Evolutionary conservation across 2,888 invertebrate species (phyloP), one percentile per base, ranked within the genome.

Genomic region (Sylvicola fuscatus): DNA sequence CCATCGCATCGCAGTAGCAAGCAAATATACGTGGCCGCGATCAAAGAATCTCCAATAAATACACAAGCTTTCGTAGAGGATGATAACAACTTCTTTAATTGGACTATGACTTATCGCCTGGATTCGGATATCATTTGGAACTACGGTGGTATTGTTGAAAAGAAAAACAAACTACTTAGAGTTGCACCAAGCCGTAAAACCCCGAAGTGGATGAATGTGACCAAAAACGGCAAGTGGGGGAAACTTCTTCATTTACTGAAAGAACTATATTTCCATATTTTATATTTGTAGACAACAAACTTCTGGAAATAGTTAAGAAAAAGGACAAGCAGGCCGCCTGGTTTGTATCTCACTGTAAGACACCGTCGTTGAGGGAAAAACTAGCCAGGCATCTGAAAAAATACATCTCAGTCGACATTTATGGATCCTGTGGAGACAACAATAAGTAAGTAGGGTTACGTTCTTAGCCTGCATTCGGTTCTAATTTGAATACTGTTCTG

Each of bases 401-500:
- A 33, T 47, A 66, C 43, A 58, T 74, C 16, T 44, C 58, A 2
- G 54, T 68, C 4, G 68, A 70, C 42, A 50, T 70, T 14, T 70
- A 52, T 43, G 70, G 69, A 0, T 47, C 56, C 17, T 70, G 70
- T 47, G 67, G 69, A 1, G 27, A 42, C 0, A 21, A 21, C 8
- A 8, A 21, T 6, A 21, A 21, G 21, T 21, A 21, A 4, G n/a
- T 6, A 29, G 5, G 29, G 5, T n/a, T n/a, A 7, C 40, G 41
- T 1, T 45, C 41, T 13, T 41, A 41, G 1, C 49, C 53, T 33
- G 32, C 42, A 15, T 53, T 45, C 21, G 65, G 65, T 39, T 45
- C 49, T 16, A 43, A 43, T 11, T 54, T 52, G 50, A 39, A 61
- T 26, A 60, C 62, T 42, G 50, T 27, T 10, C 7, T 27, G 7